Evolutionary conservation across 2,797 vertebrate genomes (phyloP).

Genomic region (Sebastolobus alascanus): DNA sequence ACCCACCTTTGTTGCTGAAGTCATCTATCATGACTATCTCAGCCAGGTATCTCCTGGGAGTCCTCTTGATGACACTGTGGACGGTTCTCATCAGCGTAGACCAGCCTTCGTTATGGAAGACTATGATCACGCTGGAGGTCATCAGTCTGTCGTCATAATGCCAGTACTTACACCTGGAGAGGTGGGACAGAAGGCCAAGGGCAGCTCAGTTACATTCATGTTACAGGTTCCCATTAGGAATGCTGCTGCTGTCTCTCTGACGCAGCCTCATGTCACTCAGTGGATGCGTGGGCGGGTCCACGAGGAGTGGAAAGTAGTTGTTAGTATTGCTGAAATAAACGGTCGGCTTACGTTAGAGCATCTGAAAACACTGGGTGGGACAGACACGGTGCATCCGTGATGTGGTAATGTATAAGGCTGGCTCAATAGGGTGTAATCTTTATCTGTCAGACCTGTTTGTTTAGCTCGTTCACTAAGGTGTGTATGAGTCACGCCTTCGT

Average conservation of each 20-base stretch:
- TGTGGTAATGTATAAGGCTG: background rate
- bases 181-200: background rate
- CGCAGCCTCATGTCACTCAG: background rate
- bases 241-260: too few relatives aligned
- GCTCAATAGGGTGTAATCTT: background rate
- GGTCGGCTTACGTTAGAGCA: background rate
- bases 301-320: background rate
- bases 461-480: conserved; percentile 4
- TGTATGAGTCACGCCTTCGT: background rate
- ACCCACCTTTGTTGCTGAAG: conserved; percentile 97
- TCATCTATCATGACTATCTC: conserved; percentile 99
- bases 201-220: background rate
- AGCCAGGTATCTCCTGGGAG: conserved; percentile 92
- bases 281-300: background rate
- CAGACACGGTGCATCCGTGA: background rate
- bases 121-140: conserved; percentile 95
- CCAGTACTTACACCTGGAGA: conserved; percentile 95
- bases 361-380: background rate
- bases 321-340: background rate
- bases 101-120: conserved; percentile 99
- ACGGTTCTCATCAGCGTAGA: conserved; percentile 98
- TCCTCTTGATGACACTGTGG: conserved; percentile 99
- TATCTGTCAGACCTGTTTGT: background rate
- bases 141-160: conserved; percentile 95
- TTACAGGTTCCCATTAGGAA: background rate